A percentile compares a stretch with the other conserved stretches of the same genome.
Conservation (phyloP, 2,888 invertebrate genomes). For the Alcis repandata region DNA sequence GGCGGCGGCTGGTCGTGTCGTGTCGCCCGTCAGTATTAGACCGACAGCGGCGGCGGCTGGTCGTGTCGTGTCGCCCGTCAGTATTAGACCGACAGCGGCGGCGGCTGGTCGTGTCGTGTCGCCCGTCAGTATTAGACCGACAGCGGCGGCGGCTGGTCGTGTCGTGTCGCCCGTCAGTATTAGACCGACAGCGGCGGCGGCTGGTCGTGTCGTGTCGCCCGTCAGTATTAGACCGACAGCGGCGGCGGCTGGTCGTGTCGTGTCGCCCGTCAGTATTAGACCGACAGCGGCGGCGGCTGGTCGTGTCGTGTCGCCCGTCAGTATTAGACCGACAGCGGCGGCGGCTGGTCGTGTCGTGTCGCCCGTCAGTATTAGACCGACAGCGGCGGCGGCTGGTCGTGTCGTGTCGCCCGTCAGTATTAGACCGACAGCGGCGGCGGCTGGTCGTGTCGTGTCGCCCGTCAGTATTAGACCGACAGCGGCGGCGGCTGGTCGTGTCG, state of each 20-base stretch:
- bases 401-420: too few relatives aligned
- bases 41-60: conserved; percentile 70
- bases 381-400: conserved; percentile 71
- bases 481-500: conserved; percentile 73
- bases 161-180: too few relatives aligned
- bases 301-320: too few relatives aligned
- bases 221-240: conserved; percentile 69
- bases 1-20: conserved; percentile 73
- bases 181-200: conserved; percentile 71
- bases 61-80: too few relatives aligned
- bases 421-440: conserved; percentile 71
- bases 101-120: conserved; percentile 73
- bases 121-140: too few relatives aligned
- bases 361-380: too few relatives aligned
- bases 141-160: conserved; percentile 71
- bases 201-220: too few relatives aligned
- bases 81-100: conserved; percentile 71
- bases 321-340: conserved; percentile 71
- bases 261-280: too few relatives aligned
- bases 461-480: conserved; percentile 69
- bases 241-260: conserved; percentile 73
- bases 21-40: too few relatives aligned
- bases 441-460: too few relatives aligned
- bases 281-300: conserved; percentile 70
- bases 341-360: conserved; percentile 73